Conservation (phyloP, 1,140 invertebrate species). For the Atta colombica region DNA sequence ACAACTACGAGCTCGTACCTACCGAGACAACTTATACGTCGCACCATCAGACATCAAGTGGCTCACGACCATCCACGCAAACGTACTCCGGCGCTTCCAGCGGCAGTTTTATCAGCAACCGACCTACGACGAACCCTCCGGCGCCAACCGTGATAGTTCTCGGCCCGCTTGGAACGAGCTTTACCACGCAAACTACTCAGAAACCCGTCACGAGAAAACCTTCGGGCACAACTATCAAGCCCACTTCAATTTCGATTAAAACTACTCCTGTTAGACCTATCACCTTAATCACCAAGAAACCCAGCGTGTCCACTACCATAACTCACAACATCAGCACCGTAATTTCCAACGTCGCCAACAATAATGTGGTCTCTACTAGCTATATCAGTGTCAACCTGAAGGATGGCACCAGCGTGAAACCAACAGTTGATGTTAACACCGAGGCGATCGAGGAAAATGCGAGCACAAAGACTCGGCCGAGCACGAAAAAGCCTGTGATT, state of each 20-base stretch:
- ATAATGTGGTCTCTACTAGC: slow-evolving; percentile 83
- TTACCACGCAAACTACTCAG: slow-evolving; percentile 84
- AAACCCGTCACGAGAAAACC: slow-evolving; percentile 78
- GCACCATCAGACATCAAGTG: slow-evolving; percentile 55
- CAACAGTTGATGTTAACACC: slow-evolving; percentile 57
- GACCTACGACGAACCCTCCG: slow-evolving; percentile 86
- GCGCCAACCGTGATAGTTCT: slow-evolving; percentile 92
- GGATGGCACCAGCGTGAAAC: slow-evolving; percentile 76
- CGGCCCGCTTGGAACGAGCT: slow-evolving; percentile 85
- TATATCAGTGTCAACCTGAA: slow-evolving; percentile 84
- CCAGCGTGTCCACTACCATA: slow-evolving; percentile 81
- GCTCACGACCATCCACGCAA: slow-evolving; percentile 68
- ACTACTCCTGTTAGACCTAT: slow-evolving; percentile 79
- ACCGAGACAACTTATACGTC: slow-evolving; percentile 72
- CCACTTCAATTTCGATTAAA: slow-evolving; percentile 80
- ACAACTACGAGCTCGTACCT: slow-evolving; percentile 80
- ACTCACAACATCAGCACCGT: slow-evolving; percentile 85
- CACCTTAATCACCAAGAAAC: slow-evolving; percentile 78
- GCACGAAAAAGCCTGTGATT: slow-evolving; percentile 72
- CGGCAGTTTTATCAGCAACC: slow-evolving; percentile 74
- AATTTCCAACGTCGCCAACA: slow-evolving; percentile 78
- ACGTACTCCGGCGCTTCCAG: slow-evolving; percentile 27
- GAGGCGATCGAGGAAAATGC: slow-evolving; percentile 19
- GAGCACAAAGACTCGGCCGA: slow-evolving; percentile 18
- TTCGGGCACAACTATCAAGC: slow-evolving; percentile 21